A percentile compares a stretch with the other conserved stretches of the same genome.
Conservation (phyloP, 2,113 vertebrate species). For the Motacilla tschutschensis region DNA sequence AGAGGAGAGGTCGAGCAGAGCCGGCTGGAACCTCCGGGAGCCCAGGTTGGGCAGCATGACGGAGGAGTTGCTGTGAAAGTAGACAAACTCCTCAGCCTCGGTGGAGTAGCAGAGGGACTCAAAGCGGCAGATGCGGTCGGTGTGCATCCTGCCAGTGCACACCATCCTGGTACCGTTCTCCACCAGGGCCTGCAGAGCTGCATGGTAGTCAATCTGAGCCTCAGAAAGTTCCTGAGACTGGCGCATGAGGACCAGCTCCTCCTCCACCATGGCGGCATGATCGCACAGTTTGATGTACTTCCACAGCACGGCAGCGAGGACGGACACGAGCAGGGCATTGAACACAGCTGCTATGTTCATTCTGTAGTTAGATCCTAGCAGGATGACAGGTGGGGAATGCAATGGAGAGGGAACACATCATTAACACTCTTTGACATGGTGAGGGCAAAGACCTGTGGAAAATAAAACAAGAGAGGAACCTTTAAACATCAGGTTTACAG, state of each 20-base stretch:
- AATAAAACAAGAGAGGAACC: background rate
- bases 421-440: constrained; percentile 48
- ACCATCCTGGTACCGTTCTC: constrained; percentile 94
- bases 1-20: constrained; percentile 91
- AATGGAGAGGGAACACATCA: constrained; percentile 32
- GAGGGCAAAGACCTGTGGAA: constrained; percentile 43
- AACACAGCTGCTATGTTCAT: constrained; percentile 91
- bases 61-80: constrained; percentile 92
- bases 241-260: constrained; percentile 81
- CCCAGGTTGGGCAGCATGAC: constrained; percentile 95
- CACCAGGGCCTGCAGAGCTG: constrained; percentile 84
- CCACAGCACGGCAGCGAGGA: constrained; percentile 93
- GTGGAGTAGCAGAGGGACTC: constrained; percentile 93
- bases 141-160: constrained; percentile 95
- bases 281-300: constrained; percentile 87
- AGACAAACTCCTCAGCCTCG: constrained; percentile 93
- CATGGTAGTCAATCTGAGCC: constrained; percentile 85
- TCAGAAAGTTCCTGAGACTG: constrained; percentile 82
- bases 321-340: constrained; percentile 90
- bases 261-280: constrained; percentile 85
- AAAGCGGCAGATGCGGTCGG: constrained; percentile 93
- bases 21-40: constrained; percentile 92
- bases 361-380: constrained; percentile 78
- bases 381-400: constrained; percentile 49
- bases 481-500: background rate